Conservation (phyloP, 2,797 vertebrate species). For the Synaphobranchus kaupii region DNA sequence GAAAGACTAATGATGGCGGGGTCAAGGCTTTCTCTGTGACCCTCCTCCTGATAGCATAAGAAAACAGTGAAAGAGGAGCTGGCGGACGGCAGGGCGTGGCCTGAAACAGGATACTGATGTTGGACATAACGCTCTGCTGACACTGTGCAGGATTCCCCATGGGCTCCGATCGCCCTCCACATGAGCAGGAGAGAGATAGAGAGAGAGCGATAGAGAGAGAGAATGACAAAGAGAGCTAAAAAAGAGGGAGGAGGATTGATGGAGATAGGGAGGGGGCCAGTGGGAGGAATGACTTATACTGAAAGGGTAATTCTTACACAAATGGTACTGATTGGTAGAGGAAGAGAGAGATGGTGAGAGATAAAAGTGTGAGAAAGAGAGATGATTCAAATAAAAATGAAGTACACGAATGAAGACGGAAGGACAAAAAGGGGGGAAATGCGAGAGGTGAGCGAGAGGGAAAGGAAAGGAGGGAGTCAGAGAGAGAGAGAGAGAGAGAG, state of each 20-base stretch:
- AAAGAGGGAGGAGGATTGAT: too few relatives aligned
- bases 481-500: neutral
- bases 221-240: neutral
- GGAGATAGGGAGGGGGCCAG: too few relatives aligned
- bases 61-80: conserved; percentile 1
- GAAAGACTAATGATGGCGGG: conserved; percentile 1
- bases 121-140: neutral
- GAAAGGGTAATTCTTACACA: too few relatives aligned
- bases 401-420: neutral
- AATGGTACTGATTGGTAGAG: neutral
- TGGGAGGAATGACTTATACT: too few relatives aligned
- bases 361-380: neutral
- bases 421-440: neutral
- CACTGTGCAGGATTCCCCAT: neutral
- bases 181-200: neutral
- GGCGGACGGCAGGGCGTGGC: too few relatives aligned
- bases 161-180: neutral
- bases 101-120: neutral
- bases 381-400: neutral
- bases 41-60: neutral
- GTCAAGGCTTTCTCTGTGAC: neutral
- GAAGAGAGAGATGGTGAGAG: neutral
- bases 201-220: conserved; percentile 15
- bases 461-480: neutral
- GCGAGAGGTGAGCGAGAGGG: neutral